Evolutionary conservation across 2,113 vertebrate species (phyloP).

Genomic region (Hemiscyllium ocellatum): DNA sequence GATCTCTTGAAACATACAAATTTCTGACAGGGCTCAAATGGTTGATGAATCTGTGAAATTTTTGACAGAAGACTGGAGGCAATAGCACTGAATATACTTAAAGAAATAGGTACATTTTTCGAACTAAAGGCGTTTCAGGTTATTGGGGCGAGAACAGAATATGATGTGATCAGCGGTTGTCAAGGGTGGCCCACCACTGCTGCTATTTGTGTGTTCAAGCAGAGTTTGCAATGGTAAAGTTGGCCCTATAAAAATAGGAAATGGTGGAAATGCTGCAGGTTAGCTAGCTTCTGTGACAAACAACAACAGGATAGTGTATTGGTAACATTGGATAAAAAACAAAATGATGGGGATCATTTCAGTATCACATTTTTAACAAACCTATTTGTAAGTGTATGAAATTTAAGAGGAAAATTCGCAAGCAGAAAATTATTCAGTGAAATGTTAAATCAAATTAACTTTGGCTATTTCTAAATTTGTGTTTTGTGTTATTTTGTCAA

Average conservation of each 20-base stretch:
- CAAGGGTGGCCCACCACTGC: too few species aligned
- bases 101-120: too few species aligned
- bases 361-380: not conserved
- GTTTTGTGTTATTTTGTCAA: conserved; percentile 7
- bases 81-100: too few species aligned
- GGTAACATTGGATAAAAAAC: not conserved
- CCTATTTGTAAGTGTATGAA: not conserved
- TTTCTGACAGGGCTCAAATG: too few species aligned
- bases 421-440: not conserved
- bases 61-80: too few species aligned
- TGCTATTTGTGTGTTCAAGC: too few species aligned
- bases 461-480: not conserved
- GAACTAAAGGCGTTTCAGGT: too few species aligned
- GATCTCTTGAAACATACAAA: too few species aligned
- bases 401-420: not conserved
- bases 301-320: not conserved
- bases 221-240: not conserved
- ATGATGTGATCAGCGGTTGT: too few species aligned
- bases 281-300: not conserved
- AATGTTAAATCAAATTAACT: not conserved
- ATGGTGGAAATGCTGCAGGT: not conserved
- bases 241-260: not conserved
- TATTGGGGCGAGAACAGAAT: too few species aligned
- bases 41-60: too few species aligned
- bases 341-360: not conserved